Percentiles rank a stretch among this genome's conserved stretches.
Evolutionary conservation across 1,140 invertebrate genomes (phyloP).

Genomic region (Paramacrobiotus metropolitanus): DNA sequence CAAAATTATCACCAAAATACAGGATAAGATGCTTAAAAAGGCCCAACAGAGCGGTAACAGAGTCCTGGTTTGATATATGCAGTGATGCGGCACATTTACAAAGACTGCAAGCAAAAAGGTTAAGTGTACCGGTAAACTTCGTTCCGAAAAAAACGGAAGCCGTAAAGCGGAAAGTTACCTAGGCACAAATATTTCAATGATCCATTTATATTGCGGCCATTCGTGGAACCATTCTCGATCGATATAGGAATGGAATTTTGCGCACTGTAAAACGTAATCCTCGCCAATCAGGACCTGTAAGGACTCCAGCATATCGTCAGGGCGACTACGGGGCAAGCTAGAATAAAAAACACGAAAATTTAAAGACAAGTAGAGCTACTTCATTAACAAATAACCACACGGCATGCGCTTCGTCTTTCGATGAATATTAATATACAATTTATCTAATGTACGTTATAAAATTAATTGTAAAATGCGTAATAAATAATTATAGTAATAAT

Average conservation of each 20-base stretch:
- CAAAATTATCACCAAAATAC: not conserved
- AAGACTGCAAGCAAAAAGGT: not conserved
- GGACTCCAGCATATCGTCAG: slow-evolving; percentile 6
- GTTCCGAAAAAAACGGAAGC: not conserved
- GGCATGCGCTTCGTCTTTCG: too few species aligned
- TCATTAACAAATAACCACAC: too few species aligned
- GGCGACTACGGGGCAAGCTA: too few species aligned
- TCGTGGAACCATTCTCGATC: slow-evolving; percentile 8
- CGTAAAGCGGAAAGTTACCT: not conserved
- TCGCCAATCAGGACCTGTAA: slow-evolving; percentile 8
- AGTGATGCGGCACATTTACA: not conserved
- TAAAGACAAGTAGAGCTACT: too few species aligned
- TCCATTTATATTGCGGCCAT: slow-evolving; percentile 9
- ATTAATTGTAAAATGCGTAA: too few species aligned
- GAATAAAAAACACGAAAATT: too few species aligned
- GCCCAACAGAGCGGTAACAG: not conserved
- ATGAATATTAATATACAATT: too few species aligned
- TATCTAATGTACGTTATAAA: too few species aligned
- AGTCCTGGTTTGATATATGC: not conserved
- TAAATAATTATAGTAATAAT: too few species aligned
- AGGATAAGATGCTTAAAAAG: not conserved
- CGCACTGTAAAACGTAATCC: slow-evolving; percentile 1
- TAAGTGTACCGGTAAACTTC: not conserved
- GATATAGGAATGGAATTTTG: slow-evolving; percentile 8
- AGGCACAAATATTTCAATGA: slow-evolving; percentile 1